These are phyloP conservation scores for Mastigias papua DNA, from an alignment of 30 jellyfish, hydroid and myxozoan genomes.

Conservation along the genomic window DNA sequence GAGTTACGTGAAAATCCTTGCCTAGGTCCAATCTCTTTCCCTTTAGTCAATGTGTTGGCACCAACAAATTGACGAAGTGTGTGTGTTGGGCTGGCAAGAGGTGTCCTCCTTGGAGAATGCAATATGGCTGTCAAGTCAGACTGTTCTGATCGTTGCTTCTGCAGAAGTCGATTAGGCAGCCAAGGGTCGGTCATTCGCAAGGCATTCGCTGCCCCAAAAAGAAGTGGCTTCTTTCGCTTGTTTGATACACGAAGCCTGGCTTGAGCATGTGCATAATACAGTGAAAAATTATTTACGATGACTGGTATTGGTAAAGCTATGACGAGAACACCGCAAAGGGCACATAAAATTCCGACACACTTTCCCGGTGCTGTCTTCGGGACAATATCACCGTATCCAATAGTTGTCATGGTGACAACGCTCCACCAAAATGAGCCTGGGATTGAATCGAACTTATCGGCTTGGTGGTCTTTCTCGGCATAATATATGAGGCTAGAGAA, in stretches of 20 bases:
- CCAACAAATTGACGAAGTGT: slow-evolving; percentile 55
- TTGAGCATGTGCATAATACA: slow-evolving; percentile 92
- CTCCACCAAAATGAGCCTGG: slow-evolving; percentile 98
- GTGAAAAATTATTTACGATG: slow-evolving; percentile 87
- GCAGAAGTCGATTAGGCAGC: slow-evolving; percentile 63
- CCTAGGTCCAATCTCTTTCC: slow-evolving; percentile 37
- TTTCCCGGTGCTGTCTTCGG: slow-evolving; percentile 90
- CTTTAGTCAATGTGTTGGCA: slow-evolving; percentile 22
- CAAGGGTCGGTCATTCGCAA: slow-evolving; percentile 82
- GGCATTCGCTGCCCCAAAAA: slow-evolving; percentile 82
- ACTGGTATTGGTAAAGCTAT: slow-evolving; percentile 93
- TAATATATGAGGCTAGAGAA: slow-evolving; percentile 89
- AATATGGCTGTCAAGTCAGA: slow-evolving; percentile 47
- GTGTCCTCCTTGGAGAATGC: slow-evolving; percentile 77
- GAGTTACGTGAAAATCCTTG: slow-evolving; percentile 37
- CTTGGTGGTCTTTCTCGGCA: slow-evolving; percentile 85
- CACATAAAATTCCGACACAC: slow-evolving; percentile 90
- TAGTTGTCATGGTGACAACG: slow-evolving; percentile 95
- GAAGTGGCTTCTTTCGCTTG: slow-evolving; percentile 71
- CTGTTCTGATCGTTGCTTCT: slow-evolving; percentile 70
- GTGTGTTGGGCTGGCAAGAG: slow-evolving; percentile 80
- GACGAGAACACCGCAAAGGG: slow-evolving; percentile 94
- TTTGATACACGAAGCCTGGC: slow-evolving; percentile 79
- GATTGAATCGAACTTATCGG: slow-evolving; percentile 78
- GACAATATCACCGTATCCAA: slow-evolving; percentile 94